Evolutionary conservation across 1,140 invertebrate species (phyloP), one percentile per base, ranked within the genome.

Genomic region (Helicoverpa zea): DNA sequence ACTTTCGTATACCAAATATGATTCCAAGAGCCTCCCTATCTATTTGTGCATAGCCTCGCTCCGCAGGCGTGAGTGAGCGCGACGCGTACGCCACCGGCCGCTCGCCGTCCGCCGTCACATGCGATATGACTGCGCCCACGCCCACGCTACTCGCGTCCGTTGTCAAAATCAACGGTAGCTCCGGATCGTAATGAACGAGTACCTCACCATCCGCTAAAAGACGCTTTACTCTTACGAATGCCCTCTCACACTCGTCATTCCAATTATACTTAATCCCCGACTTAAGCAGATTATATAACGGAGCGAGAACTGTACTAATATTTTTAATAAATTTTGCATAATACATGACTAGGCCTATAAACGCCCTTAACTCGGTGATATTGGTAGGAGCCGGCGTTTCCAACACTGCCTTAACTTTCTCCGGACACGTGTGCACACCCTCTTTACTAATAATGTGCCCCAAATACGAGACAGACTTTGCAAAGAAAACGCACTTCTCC

Each of bases 121-220:
- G 86, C 18, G 86, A 83, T 10, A 88, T 64, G 3, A 86, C 81
- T 2, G 84, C 85, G 3, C 81, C 82, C 0, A 84, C 61, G 5
- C 83, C 86, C 1, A 61, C 59, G 16, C 74, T 47, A 61, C 86
- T 89, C 7, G 84, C 86, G 61, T 87, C 86, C 5, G 81, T 47
- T 13, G 85, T 85, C 43, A 86, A 35, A 7, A 85, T 23, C 0
- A 88, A 30, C 1, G 85, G 81, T 14, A 47, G 10, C 5, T 66
- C 35, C 4, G 35, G 35, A 1, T 13, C 5, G n/a, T 66, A 47
- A 47, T 66, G 63, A 3, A 47, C 12, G 2, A 66, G 43, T 16
- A 66, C 63, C 7, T 47, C 35, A 16, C 35, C 16, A 16, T 3
- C 9, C 4, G 2, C 35, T 47, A 66, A 11, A 0, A 16, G 14